Base-by-base conservation (phyloP, 2,113 vertebrate species). In the Tretioscincus oriximinensis region DNA sequence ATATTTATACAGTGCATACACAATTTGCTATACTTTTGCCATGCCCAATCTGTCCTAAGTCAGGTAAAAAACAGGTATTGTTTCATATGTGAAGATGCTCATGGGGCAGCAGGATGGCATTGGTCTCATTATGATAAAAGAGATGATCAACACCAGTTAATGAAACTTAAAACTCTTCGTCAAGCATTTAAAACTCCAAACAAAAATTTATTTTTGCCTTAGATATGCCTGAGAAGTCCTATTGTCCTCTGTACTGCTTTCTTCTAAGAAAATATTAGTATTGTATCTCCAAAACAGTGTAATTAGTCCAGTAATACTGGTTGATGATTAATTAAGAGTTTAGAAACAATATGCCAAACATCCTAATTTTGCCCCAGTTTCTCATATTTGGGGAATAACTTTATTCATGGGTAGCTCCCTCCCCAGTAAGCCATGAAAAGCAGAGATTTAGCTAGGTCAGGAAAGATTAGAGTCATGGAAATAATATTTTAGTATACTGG, bases 31-130 rank as follows among this genome's bases (percentile, higher is more conserved):
- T 61, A 60, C 26, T 45, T 41, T 18, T 67, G 5, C 28, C 7
- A 41, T 80, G 64, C 74, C 87, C 82, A 87, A 70, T 73, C 81
- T 88, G 75, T 82, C 85, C 76, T 89, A 80, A 84, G 84, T 80
- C 63, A 2, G 83, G 71, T 85, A 85, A 20, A 68, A 58, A 86
- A 85, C 41, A 31, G 82, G 85, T 71, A 85, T 72, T 85, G 3
- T 86, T 87, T 85, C 81, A 28, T 45, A 58, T 1, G 77, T 35
- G 4, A 89, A 81, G 84, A 12, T 47, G 21, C 5, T 82, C 83
- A 81, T 82, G 82, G 64, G 84, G 73, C 45, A 49, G 73, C 24
- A 49, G 45, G 45, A 5, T 76, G 80, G 82, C 24, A 75, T 88
- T 80, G 65, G 80, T 75, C 4, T 89, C 83, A 7, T 67, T 84